phyloP scores from a whole-genome alignment of 2,888 invertebrate genomes.

The Tetropium fuscum region DNA sequence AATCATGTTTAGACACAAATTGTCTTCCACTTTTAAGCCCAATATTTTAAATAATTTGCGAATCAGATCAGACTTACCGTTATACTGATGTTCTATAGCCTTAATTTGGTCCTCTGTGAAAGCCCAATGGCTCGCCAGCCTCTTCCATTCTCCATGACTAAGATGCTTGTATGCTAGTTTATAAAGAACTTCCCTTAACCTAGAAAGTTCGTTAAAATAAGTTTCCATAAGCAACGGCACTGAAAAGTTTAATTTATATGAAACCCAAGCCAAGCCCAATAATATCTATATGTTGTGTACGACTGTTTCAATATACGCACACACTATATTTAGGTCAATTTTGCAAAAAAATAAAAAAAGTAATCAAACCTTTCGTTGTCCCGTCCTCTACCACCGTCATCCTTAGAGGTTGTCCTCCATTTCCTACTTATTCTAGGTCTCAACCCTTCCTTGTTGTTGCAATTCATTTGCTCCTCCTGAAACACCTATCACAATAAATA shows the following conservation, averaged over 20 bases:
- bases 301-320: too few species aligned
- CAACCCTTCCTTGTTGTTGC: conserved; percentile 35
- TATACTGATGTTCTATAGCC: conserved; percentile 79
- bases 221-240: too few species aligned
- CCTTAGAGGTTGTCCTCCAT: conserved; percentile 52
- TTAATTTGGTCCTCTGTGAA: conserved; percentile 77
- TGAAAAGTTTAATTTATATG: too few species aligned
- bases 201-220: too few species aligned
- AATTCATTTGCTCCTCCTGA: conserved; percentile 53
- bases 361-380: conserved; percentile 56
- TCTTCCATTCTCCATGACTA: conserved; percentile 74
- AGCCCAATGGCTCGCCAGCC: conserved; percentile 74
- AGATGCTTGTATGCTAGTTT: conserved; percentile 73
- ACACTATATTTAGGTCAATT: too few species aligned
- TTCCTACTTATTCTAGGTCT: conserved; percentile 57
- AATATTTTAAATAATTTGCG: too few species aligned
- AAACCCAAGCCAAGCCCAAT: too few species aligned
- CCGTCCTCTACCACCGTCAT: conserved; percentile 47
- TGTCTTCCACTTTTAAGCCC: too few species aligned
- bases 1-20: too few species aligned
- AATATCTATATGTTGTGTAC: too few species aligned
- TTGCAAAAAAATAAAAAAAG: neutral
- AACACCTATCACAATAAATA: too few species aligned
- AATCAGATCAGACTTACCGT: conserved; percentile 65
- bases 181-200: conserved; percentile 67